Conservation (phyloP, 2,888 invertebrate species). For the Ceramica pisi region DNA sequence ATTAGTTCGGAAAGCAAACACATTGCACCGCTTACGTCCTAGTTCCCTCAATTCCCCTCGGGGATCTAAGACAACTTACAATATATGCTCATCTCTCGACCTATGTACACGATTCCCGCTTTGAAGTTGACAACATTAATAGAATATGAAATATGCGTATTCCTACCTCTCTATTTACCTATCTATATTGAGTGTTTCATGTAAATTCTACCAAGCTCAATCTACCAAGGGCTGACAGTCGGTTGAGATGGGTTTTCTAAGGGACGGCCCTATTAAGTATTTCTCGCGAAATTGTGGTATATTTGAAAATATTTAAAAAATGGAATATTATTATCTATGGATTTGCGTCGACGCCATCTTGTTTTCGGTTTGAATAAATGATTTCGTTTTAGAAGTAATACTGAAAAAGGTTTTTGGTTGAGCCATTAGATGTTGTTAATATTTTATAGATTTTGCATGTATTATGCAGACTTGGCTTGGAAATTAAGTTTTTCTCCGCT, state of each 20-base stretch:
- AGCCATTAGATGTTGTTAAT: conserved; percentile 13
- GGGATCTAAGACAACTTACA: conserved; percentile 27
- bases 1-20: conserved; percentile 32
- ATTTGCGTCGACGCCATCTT: conserved; percentile 37
- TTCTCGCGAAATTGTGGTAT: conserved; percentile 54
- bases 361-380: conserved; percentile 21
- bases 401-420: conserved; percentile 10
- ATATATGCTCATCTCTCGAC: conserved; percentile 22
- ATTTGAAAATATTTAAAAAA: conserved; percentile 57
- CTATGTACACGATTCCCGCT: conserved; percentile 32
- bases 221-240: conserved; percentile 62
- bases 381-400: conserved; percentile 25
- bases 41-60: conserved; percentile 11
- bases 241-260: conserved; percentile 63
- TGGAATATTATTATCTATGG: conserved; percentile 26
- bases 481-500: not conserved
- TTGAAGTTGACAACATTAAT: conserved; percentile 70
- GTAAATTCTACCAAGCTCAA: conserved; percentile 69
- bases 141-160: conserved; percentile 73
- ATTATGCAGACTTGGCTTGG: too few relatives aligned
- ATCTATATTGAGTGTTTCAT: conserved; percentile 68
- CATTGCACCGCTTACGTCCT: conserved; percentile 24
- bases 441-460: conserved; percentile 10
- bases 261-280: conserved; percentile 57
- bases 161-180: conserved; percentile 28